Base-by-base conservation (phyloP, 1,140 invertebrate genomes). In the Pararge aegeria region DNA sequence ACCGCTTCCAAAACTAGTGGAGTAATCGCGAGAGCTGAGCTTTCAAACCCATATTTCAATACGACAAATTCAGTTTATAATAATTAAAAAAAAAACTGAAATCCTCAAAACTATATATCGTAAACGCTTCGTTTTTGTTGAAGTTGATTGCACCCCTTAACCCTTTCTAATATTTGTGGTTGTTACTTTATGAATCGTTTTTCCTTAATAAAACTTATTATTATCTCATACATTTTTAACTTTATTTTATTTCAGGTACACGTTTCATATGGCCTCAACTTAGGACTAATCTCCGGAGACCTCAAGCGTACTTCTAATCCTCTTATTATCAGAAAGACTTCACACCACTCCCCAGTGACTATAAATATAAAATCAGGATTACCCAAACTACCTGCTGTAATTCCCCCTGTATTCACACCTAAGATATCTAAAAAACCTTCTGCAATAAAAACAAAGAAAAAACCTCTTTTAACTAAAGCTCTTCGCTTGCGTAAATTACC, bases 221-320 rank as follows among this genome's bases (percentile, higher is more conserved):
- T 18, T 42, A 0, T 2, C 16, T 16, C 9, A 42, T 15, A 13
- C 5, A 10, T 19, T 20, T 16, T 49, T 55, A 65, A 12, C n/a
- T 34, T 30, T 30, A 30, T 30, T 56, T 48, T 48, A 54, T 79
- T 70, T 16, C 79, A 86, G 83, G 54, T 78, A 13, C 29, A 61
- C 5, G 29, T 53, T 57, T 55, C 62, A 10, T 19, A 68, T 16
- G 40, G 68, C 18, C 13, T 78, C 9, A 73, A 75, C 1, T 20
- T 69, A 0, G 72, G 66, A 1, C 51, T 73, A 0, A 59, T 78
- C 10, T 66, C 70, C 6, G 73, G 67, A 16, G 74, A 81, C 30
- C 30, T 64, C 1, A 78, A 64, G 56, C 40, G 59, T 7, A 52
- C 34, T 6, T 55, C 66, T 9, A 73, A 20, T 16, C 76, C 73